phyloP scores from a whole-genome alignment of 2,113 vertebrate species.

The Plestiodon gilberti region DNA sequence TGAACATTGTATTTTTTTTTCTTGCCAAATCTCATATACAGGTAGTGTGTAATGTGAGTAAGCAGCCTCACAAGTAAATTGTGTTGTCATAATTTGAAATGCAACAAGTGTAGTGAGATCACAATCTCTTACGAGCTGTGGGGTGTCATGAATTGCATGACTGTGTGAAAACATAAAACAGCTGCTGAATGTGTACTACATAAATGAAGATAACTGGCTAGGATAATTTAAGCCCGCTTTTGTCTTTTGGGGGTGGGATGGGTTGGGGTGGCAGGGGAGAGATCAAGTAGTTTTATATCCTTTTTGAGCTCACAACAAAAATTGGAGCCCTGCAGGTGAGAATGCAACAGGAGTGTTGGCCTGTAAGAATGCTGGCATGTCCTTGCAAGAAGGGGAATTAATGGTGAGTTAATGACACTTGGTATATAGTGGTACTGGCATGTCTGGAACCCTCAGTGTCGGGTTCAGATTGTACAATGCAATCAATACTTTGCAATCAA shows the following conservation, averaged over 20 bases:
- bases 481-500: neutral
- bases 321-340: neutral
- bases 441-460: neutral
- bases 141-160: slow-evolving; percentile 43
- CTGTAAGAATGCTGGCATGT: slow-evolving; percentile 34
- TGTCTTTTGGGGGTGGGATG: slow-evolving; percentile 14
- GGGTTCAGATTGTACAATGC: neutral
- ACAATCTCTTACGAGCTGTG: neutral
- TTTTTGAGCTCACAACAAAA: slow-evolving; percentile 23
- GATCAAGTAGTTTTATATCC: neutral
- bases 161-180: slow-evolving; percentile 38
- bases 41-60: neutral
- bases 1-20: accelerated
- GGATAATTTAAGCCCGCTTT: slow-evolving; percentile 8
- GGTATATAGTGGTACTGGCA: neutral
- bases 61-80: neutral
- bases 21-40: neutral
- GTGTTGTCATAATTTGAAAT: slow-evolving; percentile 43
- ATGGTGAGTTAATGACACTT: slow-evolving; percentile 42
- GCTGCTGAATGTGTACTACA: slow-evolving; percentile 16
- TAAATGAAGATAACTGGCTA: slow-evolving; percentile 18
- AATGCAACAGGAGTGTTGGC: neutral
- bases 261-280: neutral
- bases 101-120: slow-evolving; percentile 20
- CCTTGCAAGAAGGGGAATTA: slow-evolving; percentile 45